These are phyloP conservation scores for Perccottus glenii DNA, from an alignment of 2,113 vertebrate species.

Conservation along the genomic window DNA sequence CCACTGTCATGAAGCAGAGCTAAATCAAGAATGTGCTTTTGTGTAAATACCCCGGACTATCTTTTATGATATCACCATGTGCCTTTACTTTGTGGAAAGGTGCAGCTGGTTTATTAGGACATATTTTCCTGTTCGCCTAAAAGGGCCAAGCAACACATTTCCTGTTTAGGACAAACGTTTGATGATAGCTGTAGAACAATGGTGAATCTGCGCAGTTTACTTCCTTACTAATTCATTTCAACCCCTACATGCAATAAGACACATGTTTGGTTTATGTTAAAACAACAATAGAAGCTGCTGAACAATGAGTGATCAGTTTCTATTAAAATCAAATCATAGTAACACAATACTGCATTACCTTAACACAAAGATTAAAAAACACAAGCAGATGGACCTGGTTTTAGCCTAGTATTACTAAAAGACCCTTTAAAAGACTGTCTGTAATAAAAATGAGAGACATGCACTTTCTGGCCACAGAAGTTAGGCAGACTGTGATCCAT, in stretches of 20 bases:
- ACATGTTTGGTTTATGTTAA: slow-evolving; percentile 24
- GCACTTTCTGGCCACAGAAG: too few species aligned
- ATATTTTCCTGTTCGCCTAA: slow-evolving; percentile 40
- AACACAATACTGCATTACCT: not conserved
- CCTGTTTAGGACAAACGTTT: slow-evolving; percentile 56
- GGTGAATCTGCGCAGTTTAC: slow-evolving; percentile 46
- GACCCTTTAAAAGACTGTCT: not conserved
- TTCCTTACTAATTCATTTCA: slow-evolving; percentile 49
- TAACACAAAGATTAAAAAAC: not conserved
- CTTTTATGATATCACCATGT: slow-evolving; percentile 24
- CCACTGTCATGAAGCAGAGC: slow-evolving; percentile 40
- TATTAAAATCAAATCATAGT: not conserved
- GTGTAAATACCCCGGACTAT: slow-evolving; percentile 25
- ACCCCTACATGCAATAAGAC: slow-evolving; percentile 6
- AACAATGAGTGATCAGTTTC: slow-evolving; percentile 17
- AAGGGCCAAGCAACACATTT: slow-evolving; percentile 49
- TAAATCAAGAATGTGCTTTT: slow-evolving; percentile 46
- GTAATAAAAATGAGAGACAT: not conserved
- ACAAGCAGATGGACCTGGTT: not conserved
- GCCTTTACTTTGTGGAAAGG: slow-evolving; percentile 48
- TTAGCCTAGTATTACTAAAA: too few species aligned
- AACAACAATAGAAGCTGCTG: slow-evolving; percentile 28
- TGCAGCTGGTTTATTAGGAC: slow-evolving; percentile 34
- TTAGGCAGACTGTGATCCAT: too few species aligned
- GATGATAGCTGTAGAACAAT: slow-evolving; percentile 51